phyloP scores from a whole-genome alignment of 2,888 invertebrate species.

The Agrenia bidenticulata region DNA sequence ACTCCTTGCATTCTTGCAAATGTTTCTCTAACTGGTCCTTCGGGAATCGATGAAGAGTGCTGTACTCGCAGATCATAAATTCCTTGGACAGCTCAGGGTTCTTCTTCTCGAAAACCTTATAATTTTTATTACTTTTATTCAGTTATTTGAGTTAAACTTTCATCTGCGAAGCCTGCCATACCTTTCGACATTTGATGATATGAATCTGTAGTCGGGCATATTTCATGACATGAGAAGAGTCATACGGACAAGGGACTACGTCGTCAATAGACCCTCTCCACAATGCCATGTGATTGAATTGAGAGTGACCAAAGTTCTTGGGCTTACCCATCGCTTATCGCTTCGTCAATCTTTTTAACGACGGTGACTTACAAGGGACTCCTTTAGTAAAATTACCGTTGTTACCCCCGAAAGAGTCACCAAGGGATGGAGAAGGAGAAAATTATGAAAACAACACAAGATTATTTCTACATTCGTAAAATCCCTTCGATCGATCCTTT shows the following conservation, averaged over 20 bases:
- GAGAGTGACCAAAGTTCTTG: constrained; percentile 10
- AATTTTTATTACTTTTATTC: too few species aligned
- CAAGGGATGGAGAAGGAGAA: too few species aligned
- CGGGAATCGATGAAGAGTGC: constrained; percentile 10
- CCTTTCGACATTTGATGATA: constrained; percentile 12
- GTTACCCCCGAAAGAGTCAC: too few species aligned
- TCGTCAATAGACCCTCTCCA: constrained; percentile 21
- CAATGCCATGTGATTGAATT: background rate
- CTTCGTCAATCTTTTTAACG: background rate
- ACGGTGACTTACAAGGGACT: too few species aligned
- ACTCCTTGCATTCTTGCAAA: constrained; percentile 14
- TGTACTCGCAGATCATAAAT: constrained; percentile 14
- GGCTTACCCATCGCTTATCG: constrained; percentile 12
- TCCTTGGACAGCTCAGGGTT: background rate
- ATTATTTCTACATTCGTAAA: too few species aligned
- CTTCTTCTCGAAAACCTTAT: background rate
- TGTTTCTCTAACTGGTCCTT: background rate
- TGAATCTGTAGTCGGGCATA: constrained; percentile 5
- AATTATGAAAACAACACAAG: too few species aligned
- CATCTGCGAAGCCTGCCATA: too few species aligned
- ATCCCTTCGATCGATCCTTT: too few species aligned
- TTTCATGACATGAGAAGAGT: constrained; percentile 11
- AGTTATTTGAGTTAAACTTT: too few species aligned
- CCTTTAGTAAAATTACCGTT: too few species aligned
- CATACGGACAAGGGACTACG: constrained; percentile 8